Conservation (phyloP, 2,797 vertebrate genomes). For the Sebastes matsubarae region DNA sequence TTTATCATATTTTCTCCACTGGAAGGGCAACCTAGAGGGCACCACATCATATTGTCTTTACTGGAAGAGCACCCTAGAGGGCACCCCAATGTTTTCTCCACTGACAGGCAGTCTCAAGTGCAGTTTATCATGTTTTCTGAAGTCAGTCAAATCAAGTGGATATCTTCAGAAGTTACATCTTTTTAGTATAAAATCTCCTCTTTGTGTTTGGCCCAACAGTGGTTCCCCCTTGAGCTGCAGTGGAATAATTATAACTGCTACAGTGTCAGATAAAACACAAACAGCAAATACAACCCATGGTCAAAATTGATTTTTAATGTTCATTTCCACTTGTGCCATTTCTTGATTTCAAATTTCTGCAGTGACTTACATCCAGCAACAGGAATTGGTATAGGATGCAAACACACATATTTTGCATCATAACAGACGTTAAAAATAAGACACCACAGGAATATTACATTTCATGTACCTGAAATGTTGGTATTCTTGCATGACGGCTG, state of each 20-base stretch:
- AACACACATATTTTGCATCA: constrained; percentile 39
- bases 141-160: too few relatives aligned
- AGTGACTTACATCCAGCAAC: constrained; percentile 70
- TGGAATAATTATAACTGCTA: neutral
- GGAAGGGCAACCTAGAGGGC: too few relatives aligned
- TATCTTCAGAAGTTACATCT: neutral
- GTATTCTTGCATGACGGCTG: constrained; percentile 10
- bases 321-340: constrained; percentile 73
- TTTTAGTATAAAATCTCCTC: neutral
- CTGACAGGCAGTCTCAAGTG: too few relatives aligned
- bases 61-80: too few relatives aligned
- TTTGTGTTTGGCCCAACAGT: too few relatives aligned
- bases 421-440: constrained; percentile 21
- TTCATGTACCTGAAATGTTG: constrained; percentile 37
- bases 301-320: constrained; percentile 73
- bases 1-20: too few relatives aligned
- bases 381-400: constrained; percentile 49
- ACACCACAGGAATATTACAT: constrained; percentile 39
- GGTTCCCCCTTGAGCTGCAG: neutral
- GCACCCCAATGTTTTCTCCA: too few relatives aligned
- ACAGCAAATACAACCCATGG: constrained; percentile 15
- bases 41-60: too few relatives aligned
- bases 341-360: constrained; percentile 57
- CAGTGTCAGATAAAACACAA: neutral
- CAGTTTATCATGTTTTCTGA: too few relatives aligned